Evolutionary conservation across 2,888 invertebrate species (phyloP).

Genomic region (Celastrina argiolus): DNA sequence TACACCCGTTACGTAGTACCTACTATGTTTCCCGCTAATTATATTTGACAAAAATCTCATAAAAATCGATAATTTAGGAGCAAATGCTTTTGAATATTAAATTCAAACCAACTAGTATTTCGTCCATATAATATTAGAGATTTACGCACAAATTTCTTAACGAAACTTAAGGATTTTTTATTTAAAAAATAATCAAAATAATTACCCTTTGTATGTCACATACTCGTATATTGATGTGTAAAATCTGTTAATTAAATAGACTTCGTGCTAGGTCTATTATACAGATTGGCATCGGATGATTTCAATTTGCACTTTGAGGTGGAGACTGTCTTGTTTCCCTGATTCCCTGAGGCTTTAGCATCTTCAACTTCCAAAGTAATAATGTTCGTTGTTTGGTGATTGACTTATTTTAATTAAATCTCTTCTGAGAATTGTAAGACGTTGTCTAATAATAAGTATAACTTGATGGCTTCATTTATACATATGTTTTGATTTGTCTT

Average conservation of each 20-base stretch:
- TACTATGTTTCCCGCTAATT: no score
- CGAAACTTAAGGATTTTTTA: no score
- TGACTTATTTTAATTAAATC: constrained; percentile 16
- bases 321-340: background rate
- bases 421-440: background rate
- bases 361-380: constrained; percentile 19
- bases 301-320: constrained; percentile 17
- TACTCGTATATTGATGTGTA: background rate
- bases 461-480: background rate
- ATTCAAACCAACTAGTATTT: no score
- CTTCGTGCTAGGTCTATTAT: background rate
- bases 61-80: no score
- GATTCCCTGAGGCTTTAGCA: constrained; percentile 14
- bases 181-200: background rate
- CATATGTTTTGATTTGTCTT: background rate
- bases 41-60: no score
- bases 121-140: no score
- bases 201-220: background rate
- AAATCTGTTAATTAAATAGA: background rate
- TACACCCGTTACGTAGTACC: no score
- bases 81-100: no score
- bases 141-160: no score
- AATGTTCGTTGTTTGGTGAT: constrained; percentile 15
- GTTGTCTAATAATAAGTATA: background rate
- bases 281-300: constrained; percentile 6